Evolutionary conservation across 2,113 vertebrate species (phyloP).

Genomic region (Ploceus nigricollis): DNA sequence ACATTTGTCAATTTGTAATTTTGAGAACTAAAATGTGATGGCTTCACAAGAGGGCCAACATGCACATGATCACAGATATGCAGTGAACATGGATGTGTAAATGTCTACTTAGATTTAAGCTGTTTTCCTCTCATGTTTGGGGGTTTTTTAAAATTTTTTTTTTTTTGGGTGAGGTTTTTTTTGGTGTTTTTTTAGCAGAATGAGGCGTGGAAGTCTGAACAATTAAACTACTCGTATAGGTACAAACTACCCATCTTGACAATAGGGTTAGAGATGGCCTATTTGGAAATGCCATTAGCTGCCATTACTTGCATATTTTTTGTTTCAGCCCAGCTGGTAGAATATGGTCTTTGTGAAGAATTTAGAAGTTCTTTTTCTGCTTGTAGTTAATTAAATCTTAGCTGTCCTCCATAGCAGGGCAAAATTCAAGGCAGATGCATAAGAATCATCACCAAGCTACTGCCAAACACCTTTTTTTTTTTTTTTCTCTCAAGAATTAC

Average conservation of each 20-base stretch:
- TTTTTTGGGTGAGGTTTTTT: not conserved
- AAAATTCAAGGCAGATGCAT: not conserved
- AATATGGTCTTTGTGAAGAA: not conserved
- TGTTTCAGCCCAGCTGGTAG: not conserved
- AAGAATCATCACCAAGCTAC: not conserved
- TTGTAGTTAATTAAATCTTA: not conserved
- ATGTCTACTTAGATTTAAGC: not conserved
- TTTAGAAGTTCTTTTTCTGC: not conserved
- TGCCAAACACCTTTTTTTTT: not conserved
- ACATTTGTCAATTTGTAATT: not conserved
- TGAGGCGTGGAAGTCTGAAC: not conserved
- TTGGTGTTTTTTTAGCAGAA: not conserved
- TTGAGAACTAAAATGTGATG: not conserved
- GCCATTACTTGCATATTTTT: not conserved
- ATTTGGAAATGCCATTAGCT: not conserved
- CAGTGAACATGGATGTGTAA: not conserved
- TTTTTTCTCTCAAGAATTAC: not conserved
- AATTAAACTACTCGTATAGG: not conserved
- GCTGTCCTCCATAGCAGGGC: not conserved
- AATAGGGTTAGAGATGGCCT: not conserved
- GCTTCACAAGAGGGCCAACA: not conserved
- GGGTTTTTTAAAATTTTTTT: rapidly evolving
- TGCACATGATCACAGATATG: not conserved
- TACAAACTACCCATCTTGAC: not conserved
- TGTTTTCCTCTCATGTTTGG: not conserved